phyloP scores from a whole-genome alignment of 2,113 vertebrate genomes.

The Arvicanthis niloticus region DNA sequence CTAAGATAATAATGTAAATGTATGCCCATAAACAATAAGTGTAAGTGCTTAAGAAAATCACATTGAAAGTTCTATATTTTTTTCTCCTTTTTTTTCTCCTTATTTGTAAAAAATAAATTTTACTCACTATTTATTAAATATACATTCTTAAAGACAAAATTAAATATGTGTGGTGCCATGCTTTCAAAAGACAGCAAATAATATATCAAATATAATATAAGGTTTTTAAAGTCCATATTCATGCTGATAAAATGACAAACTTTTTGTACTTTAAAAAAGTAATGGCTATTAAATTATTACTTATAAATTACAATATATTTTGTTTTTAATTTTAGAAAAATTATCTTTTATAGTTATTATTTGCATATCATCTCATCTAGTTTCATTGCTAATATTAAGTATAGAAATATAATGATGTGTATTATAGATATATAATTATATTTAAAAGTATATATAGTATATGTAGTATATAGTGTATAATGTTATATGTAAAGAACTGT shows the following conservation, averaged over 20 bases:
- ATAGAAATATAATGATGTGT: background rate
- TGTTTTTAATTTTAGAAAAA: conserved; percentile 19
- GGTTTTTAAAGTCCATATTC: background rate
- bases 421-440: background rate
- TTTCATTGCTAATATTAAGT: background rate
- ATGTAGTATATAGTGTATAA: background rate
- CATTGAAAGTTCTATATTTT: background rate
- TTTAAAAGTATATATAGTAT: too few species aligned
- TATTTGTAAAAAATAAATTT: background rate
- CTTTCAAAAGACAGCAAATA: conserved; percentile 1
- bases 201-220: background rate
- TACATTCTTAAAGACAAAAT: background rate
- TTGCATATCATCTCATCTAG: conserved; percentile 34
- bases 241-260: background rate
- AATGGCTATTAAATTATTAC: background rate
- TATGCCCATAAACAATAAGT: background rate
- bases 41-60: background rate
- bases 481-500: background rate
- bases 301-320: background rate
- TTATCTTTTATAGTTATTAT: background rate
- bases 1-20: background rate
- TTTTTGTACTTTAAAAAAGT: background rate
- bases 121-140: background rate
- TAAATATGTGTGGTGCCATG: background rate
- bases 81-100: too few species aligned